Conservation (phyloP, 2,113 vertebrate species). For the Thalassoma bifasciatum region DNA sequence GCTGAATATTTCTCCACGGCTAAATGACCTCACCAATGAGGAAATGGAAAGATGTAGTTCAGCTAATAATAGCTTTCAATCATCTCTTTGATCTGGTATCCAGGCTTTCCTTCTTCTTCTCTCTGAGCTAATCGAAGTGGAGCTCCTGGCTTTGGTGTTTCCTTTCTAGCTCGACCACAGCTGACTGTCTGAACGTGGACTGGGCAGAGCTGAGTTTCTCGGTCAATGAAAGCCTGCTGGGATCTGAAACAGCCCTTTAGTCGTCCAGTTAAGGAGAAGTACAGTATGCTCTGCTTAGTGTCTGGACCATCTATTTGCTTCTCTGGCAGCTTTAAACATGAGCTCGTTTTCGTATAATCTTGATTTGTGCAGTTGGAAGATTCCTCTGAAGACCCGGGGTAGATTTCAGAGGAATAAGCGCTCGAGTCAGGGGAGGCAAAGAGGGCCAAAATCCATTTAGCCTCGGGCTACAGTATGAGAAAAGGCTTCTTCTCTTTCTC, state of each 20-base stretch:
- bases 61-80: slow-evolving; percentile 20
- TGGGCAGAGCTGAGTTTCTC: slow-evolving; percentile 12
- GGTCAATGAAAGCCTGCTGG: neutral
- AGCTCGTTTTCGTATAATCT: slow-evolving; percentile 17
- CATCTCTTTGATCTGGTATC: neutral
- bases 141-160: slow-evolving; percentile 12
- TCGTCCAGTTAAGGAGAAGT: slow-evolving; percentile 5
- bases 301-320: neutral
- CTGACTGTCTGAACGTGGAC: neutral
- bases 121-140: slow-evolving; percentile 11
- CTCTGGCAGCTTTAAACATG: neutral
- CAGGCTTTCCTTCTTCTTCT: slow-evolving; percentile 20
- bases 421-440: slow-evolving; percentile 6
- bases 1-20: slow-evolving; percentile 1
- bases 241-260: slow-evolving; percentile 10
- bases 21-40: neutral
- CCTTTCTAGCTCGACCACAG: neutral
- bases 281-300: neutral
- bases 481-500: slow-evolving; percentile 8
- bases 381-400: slow-evolving; percentile 1
- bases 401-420: slow-evolving; percentile 23
- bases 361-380: slow-evolving; percentile 12
- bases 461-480: slow-evolving; percentile 12
- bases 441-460: slow-evolving; percentile 37
- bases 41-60: slow-evolving; percentile 1